Evolutionary conservation across 1,140 invertebrate species (phyloP), one percentile per base, ranked within the genome.

Genomic region (Lordiphosa mommai): DNA sequence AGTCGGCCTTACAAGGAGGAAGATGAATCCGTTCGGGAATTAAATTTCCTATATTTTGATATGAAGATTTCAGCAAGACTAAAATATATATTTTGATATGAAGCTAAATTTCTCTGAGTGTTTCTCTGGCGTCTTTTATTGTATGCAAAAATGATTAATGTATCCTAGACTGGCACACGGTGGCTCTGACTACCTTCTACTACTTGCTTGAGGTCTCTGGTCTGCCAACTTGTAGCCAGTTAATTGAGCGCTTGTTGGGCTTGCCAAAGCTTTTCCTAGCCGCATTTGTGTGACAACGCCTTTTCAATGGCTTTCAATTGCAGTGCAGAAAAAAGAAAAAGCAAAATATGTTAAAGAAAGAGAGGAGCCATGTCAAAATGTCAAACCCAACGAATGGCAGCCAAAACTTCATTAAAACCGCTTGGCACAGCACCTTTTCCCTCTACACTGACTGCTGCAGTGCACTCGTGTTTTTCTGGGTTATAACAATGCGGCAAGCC

Each of bases 401-500:
- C 64, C 60, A 64, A 80, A 70, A 74, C 65, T 82, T 74, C 61
- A 80, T 79, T 74, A 67, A 68, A 77, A 48, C 46, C 63, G 41
- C 37, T 36, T 13, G 27, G 17, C 37, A 8, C 32, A 10, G 6
- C 5, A 4, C 13, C 4, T n/a, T 12, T 9, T 14, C 27, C 27
- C 10, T 12, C 4, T 5, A 14, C 63, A 57, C n/a, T 57, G 60
- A 63, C 77, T 71, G 76, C 77, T 71, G 76, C 76, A 82, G 57
- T 82, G 76, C 76, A 82, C 76, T 82, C 67, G 77, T 82, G 71
- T 82, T 82, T 80, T 82, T 82, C 77, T 76, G 77, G 76, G 76
- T 84, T 82, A 82, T 82, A 84, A 84, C 76, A 82, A 82, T 82
- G 76, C 76, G 76, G 76, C 76, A 79, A 65, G 51, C 76, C 76